phyloP scores from a whole-genome alignment of 2,797 vertebrate species.

The Mormyrops boulengeri region DNA sequence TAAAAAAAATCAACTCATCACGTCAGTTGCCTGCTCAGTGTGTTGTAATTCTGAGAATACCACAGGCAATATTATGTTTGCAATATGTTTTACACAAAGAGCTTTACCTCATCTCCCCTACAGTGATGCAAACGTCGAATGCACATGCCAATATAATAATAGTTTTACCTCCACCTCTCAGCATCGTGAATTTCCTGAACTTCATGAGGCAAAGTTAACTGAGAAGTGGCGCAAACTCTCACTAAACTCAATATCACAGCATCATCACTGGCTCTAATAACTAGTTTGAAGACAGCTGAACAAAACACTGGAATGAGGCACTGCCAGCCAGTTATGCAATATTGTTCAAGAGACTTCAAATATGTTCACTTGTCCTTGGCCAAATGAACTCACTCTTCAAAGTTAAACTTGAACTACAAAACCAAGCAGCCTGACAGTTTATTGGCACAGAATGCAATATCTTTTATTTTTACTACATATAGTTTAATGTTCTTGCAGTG shows the following conservation, averaged over 20 bases:
- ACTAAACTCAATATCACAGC: not conserved
- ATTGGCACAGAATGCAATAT: not conserved
- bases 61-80: not conserved
- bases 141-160: not conserved
- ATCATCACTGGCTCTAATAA: not conserved
- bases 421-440: not conserved
- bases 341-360: not conserved
- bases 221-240: not conserved
- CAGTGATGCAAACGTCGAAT: not conserved
- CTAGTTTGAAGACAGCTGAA: not conserved
- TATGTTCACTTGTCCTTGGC: not conserved
- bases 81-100: not conserved
- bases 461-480: conserved; percentile 1
- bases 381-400: not conserved
- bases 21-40: not conserved
- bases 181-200: not conserved
- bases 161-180: not conserved
- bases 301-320: not conserved
- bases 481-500: not conserved
- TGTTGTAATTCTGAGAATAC: not conserved
- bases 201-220: not conserved
- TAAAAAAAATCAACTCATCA: not conserved
- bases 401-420: not conserved
- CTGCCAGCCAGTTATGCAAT: not conserved
- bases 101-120: not conserved